phyloP scores from a whole-genome alignment of 2,113 vertebrate species.

The Mesoclemmys tuberculata region DNA sequence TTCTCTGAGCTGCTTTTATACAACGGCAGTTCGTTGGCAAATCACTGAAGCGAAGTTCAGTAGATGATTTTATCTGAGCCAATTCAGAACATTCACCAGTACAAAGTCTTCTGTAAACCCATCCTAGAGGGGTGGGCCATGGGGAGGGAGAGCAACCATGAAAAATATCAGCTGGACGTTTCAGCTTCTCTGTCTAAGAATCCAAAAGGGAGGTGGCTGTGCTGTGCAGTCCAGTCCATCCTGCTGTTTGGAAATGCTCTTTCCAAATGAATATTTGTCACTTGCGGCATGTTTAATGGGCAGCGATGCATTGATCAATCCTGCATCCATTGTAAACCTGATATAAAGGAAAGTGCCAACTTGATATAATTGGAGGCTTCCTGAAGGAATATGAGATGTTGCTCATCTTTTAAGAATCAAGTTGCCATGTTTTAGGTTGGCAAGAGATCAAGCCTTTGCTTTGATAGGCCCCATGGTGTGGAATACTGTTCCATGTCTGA shows the following conservation, averaged over 20 bases:
- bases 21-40: no score
- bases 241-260: not conserved
- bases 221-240: not conserved
- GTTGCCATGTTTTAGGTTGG: not conserved
- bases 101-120: not conserved
- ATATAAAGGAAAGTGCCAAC: not conserved
- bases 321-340: no score
- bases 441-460: not conserved
- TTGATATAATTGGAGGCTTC: not conserved
- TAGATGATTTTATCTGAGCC: accelerated
- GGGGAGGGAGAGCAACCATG: not conserved
- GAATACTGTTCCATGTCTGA: not conserved
- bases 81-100: not conserved
- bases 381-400: not conserved
- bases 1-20: no score
- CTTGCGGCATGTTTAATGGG: not conserved
- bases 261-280: not conserved
- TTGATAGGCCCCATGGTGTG: not conserved
- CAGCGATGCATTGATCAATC: no score
- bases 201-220: not conserved
- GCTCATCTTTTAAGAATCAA: not conserved
- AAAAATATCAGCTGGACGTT: not conserved
- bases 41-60: no score
- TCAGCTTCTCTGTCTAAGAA: not conserved
- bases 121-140: not conserved